Percentiles rank a stretch among this genome's conserved stretches.
These are phyloP conservation scores for Chrysolina americana DNA, from an alignment of 2,888 invertebrate genomes.

Conservation along the genomic window DNA sequence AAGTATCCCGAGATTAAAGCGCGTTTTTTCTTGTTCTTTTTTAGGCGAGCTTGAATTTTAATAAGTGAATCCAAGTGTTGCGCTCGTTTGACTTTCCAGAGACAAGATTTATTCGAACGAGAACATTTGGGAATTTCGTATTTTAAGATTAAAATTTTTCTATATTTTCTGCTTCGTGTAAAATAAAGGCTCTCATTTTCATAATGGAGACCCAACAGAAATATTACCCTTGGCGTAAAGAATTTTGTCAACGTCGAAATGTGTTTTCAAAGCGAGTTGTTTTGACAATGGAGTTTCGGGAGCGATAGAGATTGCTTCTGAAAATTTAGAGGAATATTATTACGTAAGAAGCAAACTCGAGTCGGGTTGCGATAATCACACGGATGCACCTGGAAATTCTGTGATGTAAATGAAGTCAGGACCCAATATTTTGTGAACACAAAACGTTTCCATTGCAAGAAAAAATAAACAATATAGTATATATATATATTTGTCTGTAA, in stretches of 20 bases:
- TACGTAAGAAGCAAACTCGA: neutral
- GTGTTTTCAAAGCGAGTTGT: conserved; percentile 24
- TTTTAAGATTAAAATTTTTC: conserved; percentile 18
- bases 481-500: no score
- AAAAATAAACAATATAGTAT: no score
- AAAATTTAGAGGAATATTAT: neutral
- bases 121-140: conserved; percentile 17
- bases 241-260: conserved; percentile 16
- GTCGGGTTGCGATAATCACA: neutral
- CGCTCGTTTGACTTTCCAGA: conserved; percentile 35
- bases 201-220: conserved; percentile 17
- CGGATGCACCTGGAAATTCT: neutral
- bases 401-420: neutral
- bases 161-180: conserved; percentile 17
- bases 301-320: neutral
- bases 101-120: conserved; percentile 18
- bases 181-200: conserved; percentile 17
- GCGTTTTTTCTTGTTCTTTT: conserved; percentile 23
- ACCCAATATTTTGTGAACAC: no score
- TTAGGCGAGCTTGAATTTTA: conserved; percentile 27
- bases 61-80: conserved; percentile 35
- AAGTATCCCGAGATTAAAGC: conserved; percentile 26
- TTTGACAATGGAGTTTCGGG: neutral
- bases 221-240: conserved; percentile 17
- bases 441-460: no score